phyloP scores from a whole-genome alignment of 2,888 invertebrate species.

The Chloromyia formosa region DNA sequence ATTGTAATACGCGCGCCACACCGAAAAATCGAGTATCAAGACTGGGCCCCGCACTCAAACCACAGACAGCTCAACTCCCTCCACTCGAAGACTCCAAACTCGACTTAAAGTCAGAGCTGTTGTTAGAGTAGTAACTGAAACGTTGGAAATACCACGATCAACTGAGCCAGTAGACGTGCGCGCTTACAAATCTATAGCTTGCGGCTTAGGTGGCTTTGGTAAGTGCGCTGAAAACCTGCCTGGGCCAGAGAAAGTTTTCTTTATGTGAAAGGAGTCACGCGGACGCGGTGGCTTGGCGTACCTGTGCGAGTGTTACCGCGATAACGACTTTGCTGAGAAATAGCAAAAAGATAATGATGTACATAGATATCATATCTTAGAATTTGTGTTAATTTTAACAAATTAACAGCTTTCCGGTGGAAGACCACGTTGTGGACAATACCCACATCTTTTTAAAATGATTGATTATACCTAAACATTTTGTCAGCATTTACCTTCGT shows the following conservation, averaged over 20 bases:
- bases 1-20: conserved; percentile 1
- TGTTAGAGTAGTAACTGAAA: conserved; percentile 21
- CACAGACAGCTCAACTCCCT: background rate
- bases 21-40: conserved; percentile 27
- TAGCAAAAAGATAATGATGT: too few species aligned
- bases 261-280: conserved; percentile 48
- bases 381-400: too few species aligned
- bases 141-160: conserved; percentile 39
- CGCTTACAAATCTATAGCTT: conserved; percentile 34
- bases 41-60: conserved; percentile 23
- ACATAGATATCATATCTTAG: too few species aligned
- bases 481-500: too few species aligned
- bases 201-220: conserved; percentile 32
- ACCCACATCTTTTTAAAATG: too few species aligned
- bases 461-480: too few species aligned
- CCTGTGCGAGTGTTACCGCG: background rate
- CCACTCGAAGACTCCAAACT: conserved; percentile 14
- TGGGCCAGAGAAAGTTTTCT: conserved; percentile 47
- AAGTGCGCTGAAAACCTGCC: conserved; percentile 36
- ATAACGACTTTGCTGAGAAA: too few species aligned
- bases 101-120: background rate
- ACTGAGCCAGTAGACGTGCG: conserved; percentile 26
- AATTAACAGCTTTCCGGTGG: too few species aligned
- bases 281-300: conserved; percentile 37
- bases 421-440: too few species aligned